These are phyloP conservation scores for Panthera leo DNA, from an alignment of 2,113 vertebrate genomes.

Conservation along the genomic window DNA sequence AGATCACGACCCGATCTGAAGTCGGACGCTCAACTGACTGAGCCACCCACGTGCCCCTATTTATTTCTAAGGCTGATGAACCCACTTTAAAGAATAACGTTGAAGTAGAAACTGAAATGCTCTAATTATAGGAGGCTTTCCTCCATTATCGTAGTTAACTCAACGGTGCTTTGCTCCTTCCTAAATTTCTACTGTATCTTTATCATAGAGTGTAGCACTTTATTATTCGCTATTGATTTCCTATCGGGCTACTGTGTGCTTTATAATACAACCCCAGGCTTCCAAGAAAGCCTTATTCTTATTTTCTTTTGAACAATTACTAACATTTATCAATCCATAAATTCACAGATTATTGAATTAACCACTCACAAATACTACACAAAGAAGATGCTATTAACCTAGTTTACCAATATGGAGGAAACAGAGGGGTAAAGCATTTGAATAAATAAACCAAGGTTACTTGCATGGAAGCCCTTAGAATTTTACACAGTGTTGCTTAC, in stretches of 20 bases:
- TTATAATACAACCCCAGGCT: not conserved
- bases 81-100: not conserved
- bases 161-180: not conserved
- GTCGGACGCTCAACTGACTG: no score
- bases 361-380: not conserved
- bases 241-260: not conserved
- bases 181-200: not conserved
- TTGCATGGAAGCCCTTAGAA: not conserved
- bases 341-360: slow-evolving; percentile 1
- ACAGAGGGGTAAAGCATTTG: not conserved
- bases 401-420: slow-evolving; percentile 13
- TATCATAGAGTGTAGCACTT: not conserved
- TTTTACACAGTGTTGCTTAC: not conserved
- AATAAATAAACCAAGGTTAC: not conserved
- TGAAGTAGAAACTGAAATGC: not conserved
- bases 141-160: not conserved
- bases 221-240: not conserved
- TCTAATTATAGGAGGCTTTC: not conserved
- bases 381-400: not conserved
- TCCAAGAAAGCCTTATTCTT: slow-evolving; percentile 1
- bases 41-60: no score
- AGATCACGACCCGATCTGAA: no score
- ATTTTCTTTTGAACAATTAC: not conserved
- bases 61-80: slow-evolving; percentile 35
- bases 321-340: slow-evolving; percentile 41